Percentiles rank a stretch among this genome's conserved stretches.
These are phyloP conservation scores for Dysmachus trigonus DNA, from an alignment of 2,888 invertebrate genomes.

Conservation along the genomic window DNA sequence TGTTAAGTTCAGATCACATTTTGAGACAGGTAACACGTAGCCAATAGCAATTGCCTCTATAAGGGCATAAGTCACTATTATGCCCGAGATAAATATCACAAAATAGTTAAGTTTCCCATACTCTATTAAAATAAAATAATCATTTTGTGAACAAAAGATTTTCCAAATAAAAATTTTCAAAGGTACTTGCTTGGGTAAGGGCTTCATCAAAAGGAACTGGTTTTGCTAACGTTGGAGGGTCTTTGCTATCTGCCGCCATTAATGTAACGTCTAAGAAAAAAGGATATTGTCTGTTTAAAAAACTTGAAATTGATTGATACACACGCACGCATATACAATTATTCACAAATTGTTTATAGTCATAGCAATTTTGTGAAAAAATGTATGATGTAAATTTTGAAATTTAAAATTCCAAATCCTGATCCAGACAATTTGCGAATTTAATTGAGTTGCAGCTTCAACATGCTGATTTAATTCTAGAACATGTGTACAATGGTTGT, in stretches of 20 bases:
- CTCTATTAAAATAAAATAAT: constrained; percentile 56
- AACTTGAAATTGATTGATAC: too few species aligned
- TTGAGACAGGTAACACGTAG: constrained; percentile 66
- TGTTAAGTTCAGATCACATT: constrained; percentile 63
- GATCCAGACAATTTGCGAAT: too few species aligned
- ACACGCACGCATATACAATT: too few species aligned
- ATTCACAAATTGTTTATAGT: too few species aligned
- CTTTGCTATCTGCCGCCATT: neutral
- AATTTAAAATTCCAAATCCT: too few species aligned
- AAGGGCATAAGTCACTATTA: constrained; percentile 65
- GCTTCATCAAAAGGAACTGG: constrained; percentile 29
- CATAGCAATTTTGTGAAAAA: too few species aligned
- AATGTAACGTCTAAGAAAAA: neutral
- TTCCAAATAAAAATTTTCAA: neutral
- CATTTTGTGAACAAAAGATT: neutral
- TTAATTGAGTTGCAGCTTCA: too few species aligned
- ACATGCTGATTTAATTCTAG: too few species aligned
- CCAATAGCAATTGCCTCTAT: constrained; percentile 65
- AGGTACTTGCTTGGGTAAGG: constrained; percentile 28
- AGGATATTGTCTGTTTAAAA: too few species aligned
- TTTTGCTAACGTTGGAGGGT: too few species aligned
- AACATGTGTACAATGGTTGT: too few species aligned
- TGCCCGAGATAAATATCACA: constrained; percentile 65
- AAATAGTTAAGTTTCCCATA: constrained; percentile 67
- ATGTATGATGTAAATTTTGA: too few species aligned